A percentile compares a stretch with the other conserved stretches of the same genome.
These are phyloP conservation scores for Trichogramma pretiosum DNA, from an alignment of 1,140 invertebrate genomes.

Conservation along the genomic window DNA sequence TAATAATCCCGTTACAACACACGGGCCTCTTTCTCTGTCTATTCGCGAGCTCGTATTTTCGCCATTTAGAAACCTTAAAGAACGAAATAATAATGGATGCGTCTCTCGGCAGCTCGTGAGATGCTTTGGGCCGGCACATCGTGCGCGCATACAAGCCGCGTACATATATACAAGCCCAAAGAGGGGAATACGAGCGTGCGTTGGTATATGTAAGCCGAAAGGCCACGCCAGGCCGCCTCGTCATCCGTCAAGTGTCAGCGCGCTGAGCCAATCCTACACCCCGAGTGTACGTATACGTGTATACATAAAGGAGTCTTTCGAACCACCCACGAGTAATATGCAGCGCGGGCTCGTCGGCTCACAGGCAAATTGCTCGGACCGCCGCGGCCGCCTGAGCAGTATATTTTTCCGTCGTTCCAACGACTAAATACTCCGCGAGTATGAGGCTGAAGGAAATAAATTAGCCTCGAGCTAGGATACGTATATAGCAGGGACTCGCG, in stretches of 20 bases:
- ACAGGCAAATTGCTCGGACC: no score
- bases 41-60: constrained; percentile 11
- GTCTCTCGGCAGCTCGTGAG: constrained; percentile 19
- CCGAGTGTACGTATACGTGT: no score
- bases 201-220: constrained; percentile 14
- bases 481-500: no score
- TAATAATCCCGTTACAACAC: constrained; percentile 34
- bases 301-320: no score
- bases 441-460: no score
- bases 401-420: no score
- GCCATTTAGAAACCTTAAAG: constrained; percentile 19
- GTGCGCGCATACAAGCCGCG: constrained; percentile 10
- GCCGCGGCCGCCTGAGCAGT: no score
- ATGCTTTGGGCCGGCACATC: constrained; percentile 5
- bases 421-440: no score
- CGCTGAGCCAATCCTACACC: constrained; percentile 39
- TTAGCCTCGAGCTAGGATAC: no score
- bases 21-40: no score
- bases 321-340: constrained; percentile 17
- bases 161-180: neutral
- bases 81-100: constrained; percentile 33
- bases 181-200: constrained; percentile 18
- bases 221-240: constrained; percentile 39
- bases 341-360: neutral
- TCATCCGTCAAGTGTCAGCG: constrained; percentile 46